Evolutionary conservation across 2,113 vertebrate genomes (phyloP).

Genomic region (Nanorana parkeri): DNA sequence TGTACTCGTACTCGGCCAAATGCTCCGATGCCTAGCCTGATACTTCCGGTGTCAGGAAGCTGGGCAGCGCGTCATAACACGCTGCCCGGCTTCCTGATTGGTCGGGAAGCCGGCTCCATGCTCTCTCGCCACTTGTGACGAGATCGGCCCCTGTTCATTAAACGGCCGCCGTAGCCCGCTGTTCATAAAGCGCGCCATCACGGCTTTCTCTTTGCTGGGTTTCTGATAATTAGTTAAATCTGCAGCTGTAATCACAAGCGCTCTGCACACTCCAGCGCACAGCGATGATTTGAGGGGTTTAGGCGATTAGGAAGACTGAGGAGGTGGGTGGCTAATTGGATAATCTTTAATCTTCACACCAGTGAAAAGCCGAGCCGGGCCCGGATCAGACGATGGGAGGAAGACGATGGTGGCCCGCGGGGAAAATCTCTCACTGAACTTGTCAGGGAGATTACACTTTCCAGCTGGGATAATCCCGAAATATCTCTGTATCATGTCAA

Average conservation of each 20-base stretch:
- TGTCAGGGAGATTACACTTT: constrained; percentile 77
- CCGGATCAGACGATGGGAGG: constrained; percentile 76
- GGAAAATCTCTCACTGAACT: constrained; percentile 76
- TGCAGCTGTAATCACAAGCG: constrained; percentile 71
- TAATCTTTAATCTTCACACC: constrained; percentile 90
- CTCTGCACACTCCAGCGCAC: constrained; percentile 72
- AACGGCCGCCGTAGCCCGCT: constrained; percentile 67
- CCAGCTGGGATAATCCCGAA: constrained; percentile 46
- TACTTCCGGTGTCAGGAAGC: no score
- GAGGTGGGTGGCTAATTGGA: constrained; percentile 90
- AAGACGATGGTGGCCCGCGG: constrained; percentile 70
- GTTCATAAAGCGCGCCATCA: constrained; percentile 67
- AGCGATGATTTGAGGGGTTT: constrained; percentile 72
- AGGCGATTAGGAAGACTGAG: constrained; percentile 78
- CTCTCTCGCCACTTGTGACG: no score
- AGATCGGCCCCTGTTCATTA: no score
- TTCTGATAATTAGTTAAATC: constrained; percentile 84
- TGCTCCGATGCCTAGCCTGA: no score
- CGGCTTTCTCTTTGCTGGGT: constrained; percentile 75
- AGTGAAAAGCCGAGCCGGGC: constrained; percentile 62
- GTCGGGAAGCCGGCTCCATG: no score
- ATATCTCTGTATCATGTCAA: not conserved
- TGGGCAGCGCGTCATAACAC: no score
- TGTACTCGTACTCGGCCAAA: no score
- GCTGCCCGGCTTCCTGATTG: no score